A percentile compares a stretch with the other conserved stretches of the same genome.
phyloP scores from a whole-genome alignment of 1,140 invertebrate genomes.

The Platorchestia sp. region DNA sequence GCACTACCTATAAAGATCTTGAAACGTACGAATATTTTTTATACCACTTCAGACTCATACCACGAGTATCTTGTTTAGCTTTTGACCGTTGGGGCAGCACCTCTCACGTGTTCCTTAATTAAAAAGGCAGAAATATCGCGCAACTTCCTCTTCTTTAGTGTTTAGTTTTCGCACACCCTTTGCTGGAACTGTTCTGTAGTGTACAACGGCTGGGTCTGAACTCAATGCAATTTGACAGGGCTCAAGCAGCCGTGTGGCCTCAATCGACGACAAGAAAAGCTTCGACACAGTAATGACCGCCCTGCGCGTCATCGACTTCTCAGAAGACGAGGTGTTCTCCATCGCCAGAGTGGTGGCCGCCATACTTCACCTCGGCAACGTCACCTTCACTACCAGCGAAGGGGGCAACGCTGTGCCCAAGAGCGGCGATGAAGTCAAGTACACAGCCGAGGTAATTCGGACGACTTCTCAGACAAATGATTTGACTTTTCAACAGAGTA shows the following conservation, averaged over 20 bases:
- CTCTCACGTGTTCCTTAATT: background rate
- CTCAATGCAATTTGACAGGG: conserved; percentile 62
- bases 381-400: conserved; percentile 69
- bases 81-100: background rate
- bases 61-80: background rate
- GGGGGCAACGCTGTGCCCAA: conserved; percentile 68
- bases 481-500: background rate
- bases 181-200: too few relatives aligned
- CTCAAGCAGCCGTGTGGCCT: conserved; percentile 62
- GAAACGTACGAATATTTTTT: background rate
- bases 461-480: background rate
- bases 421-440: conserved; percentile 67
- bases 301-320: conserved; percentile 72
- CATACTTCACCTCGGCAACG: conserved; percentile 72
- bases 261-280: conserved; percentile 69
- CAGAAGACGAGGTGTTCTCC: conserved; percentile 70
- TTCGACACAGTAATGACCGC: conserved; percentile 70
- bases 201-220: too few relatives aligned
- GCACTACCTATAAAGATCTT: background rate
- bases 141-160: background rate
- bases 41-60: background rate
- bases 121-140: background rate
- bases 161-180: too few relatives aligned
- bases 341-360: conserved; percentile 71
- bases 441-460: conserved; percentile 57